Base-by-base conservation (phyloP, 2,797 vertebrate genomes). In the Hybognathus amarus region DNA sequence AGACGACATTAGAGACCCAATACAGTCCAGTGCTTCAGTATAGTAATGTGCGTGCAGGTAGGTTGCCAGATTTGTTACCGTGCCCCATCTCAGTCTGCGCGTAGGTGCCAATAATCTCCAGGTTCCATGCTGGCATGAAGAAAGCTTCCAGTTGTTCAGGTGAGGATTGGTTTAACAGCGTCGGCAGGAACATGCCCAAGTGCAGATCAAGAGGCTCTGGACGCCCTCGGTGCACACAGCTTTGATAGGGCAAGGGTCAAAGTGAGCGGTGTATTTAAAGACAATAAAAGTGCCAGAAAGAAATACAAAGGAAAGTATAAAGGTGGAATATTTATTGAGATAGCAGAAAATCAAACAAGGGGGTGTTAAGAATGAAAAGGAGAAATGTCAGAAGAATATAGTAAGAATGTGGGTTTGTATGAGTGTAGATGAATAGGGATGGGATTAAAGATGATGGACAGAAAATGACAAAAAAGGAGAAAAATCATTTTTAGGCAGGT, bases 81-180 rank as follows among this genome's bases (percentile, higher is more conserved):
- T 99, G 98, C 91, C 98, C 98, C 93, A 99, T 98, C 93, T 99
- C 98, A 85, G 98, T 99, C 94, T 99, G 98, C 27, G 98, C 98
- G 84, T 99, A 99, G 92, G 97, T 99, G 95, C 98, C 98, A 95
- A 97, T 96, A 96, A 99, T 97, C 94, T 98, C 93, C 95, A 99
- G 94, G 93, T 97, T 98, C 98, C 98, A 99, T 89, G 98, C 96
- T 6, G 96, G 96, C 92, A 97, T 97, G 97, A 99, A 99, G 97
- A 97, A 97, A 81, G 93, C 94, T 84, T 99, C 95, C 93, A 98
- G 97, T 92, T 99, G 98, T 87, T 97, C 96, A 79, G 94, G 93
- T 68, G 97, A 97, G 89, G 97, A 96, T 95, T 99, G 98, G 93
- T 97, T 97, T 91, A 99, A 96, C 87, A 99, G 94, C 36, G 97